Evolutionary conservation across 2,113 vertebrate genomes (phyloP).

Genomic region (Chrysemys picta): DNA sequence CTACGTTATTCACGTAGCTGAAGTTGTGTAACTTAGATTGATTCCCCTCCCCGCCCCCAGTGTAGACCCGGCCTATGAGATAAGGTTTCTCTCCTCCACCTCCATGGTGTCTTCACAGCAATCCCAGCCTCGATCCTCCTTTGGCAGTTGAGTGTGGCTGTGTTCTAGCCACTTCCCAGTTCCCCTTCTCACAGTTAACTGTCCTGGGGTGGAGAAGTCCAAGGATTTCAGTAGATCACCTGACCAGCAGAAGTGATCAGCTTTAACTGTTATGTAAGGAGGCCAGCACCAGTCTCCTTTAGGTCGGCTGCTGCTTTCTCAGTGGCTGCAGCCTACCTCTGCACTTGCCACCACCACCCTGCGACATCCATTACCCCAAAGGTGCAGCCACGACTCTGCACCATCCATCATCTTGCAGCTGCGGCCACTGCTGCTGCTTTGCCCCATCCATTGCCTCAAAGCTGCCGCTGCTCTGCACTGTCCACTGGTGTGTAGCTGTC

Average conservation of each 20-base stretch:
- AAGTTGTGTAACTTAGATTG: too few species aligned
- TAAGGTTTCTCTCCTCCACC: not conserved
- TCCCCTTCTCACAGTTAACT: not conserved
- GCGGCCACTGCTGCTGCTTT: too few species aligned
- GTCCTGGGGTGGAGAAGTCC: not conserved
- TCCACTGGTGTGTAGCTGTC: not conserved
- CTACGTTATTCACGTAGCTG: too few species aligned
- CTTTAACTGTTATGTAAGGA: not conserved
- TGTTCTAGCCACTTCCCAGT: not conserved
- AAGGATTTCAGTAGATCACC: not conserved
- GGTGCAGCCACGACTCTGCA: too few species aligned
- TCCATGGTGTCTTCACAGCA: not conserved
- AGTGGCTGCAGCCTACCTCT: too few species aligned
- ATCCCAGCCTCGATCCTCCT: not conserved
- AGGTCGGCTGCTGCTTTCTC: too few species aligned
- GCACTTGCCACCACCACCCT: too few species aligned
- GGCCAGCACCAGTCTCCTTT: too few species aligned
- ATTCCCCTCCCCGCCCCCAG: too few species aligned
- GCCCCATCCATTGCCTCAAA: not conserved
- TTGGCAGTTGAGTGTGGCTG: not conserved
- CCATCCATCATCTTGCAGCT: too few species aligned
- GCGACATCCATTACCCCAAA: too few species aligned
- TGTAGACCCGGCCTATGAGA: not conserved
- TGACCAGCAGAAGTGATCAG: not conserved
- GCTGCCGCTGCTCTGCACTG: not conserved